These are phyloP conservation scores for Nannospalax galili DNA, from an alignment of 2,113 vertebrate genomes.

Conservation along the genomic window DNA sequence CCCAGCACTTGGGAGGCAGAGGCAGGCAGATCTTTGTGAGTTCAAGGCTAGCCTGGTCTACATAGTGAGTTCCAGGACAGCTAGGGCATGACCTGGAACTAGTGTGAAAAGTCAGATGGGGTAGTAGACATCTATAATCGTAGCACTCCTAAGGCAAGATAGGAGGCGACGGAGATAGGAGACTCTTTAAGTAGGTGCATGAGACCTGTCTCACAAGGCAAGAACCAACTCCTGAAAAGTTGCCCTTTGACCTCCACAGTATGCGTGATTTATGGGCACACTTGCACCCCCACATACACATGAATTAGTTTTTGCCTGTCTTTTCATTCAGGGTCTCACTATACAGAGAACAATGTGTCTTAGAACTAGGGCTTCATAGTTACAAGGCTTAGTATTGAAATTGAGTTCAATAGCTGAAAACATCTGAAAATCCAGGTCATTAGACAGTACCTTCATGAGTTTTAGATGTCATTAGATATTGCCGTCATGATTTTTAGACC, in stretches of 20 bases:
- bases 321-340: constrained; percentile 53
- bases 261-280: no score
- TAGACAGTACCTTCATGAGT: background rate
- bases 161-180: background rate
- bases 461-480: background rate
- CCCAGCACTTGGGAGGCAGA: no score
- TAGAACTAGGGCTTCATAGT: background rate
- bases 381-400: constrained; percentile 1
- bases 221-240: background rate
- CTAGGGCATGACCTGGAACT: no score
- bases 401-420: constrained; percentile 40
- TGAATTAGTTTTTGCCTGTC: background rate
- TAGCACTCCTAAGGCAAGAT: background rate
- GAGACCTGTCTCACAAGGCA: no score
- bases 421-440: constrained; percentile 28
- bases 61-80: no score
- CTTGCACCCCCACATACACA: background rate
- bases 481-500: background rate
- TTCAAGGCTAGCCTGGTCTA: no score
- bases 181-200: background rate
- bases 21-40: no score
- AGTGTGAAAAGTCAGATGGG: background rate
- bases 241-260: background rate
- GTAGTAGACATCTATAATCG: background rate
- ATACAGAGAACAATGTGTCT: constrained; percentile 49